Evolutionary conservation across 2,888 invertebrate species (phyloP).

Genomic region (Clusia tigrina): DNA sequence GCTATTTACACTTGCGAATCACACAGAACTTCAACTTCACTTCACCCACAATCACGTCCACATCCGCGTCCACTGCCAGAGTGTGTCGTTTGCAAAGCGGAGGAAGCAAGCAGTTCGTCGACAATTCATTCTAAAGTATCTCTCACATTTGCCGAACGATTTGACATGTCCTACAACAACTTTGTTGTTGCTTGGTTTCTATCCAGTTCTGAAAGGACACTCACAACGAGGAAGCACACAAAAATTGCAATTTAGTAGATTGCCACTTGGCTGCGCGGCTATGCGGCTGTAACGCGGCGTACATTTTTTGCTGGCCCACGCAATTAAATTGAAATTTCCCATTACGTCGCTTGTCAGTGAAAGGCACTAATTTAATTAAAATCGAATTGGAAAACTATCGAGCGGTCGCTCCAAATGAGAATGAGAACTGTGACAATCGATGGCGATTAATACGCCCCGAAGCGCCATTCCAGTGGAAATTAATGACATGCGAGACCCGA

Average conservation of each 20-base stretch:
- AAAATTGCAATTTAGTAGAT: no score
- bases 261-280: no score
- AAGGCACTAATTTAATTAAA: conserved; percentile 5
- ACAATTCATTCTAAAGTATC: no score
- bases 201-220: neutral
- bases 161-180: neutral
- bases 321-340: neutral
- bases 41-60: no score
- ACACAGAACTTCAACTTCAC: no score
- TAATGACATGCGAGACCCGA: conserved; percentile 30
- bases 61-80: no score
- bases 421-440: conserved; percentile 23
- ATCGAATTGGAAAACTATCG: neutral
- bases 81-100: no score
- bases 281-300: no score
- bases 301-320: no score
- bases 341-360: neutral
- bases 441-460: conserved; percentile 27
- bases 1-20: no score
- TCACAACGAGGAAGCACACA: neutral
- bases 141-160: no score
- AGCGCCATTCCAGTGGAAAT: conserved; percentile 33
- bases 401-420: neutral
- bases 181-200: neutral
- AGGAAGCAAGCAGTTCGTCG: no score